Evolutionary conservation across 2,113 vertebrate genomes (phyloP).

Genomic region (Potamarius usumacintae): DNA sequence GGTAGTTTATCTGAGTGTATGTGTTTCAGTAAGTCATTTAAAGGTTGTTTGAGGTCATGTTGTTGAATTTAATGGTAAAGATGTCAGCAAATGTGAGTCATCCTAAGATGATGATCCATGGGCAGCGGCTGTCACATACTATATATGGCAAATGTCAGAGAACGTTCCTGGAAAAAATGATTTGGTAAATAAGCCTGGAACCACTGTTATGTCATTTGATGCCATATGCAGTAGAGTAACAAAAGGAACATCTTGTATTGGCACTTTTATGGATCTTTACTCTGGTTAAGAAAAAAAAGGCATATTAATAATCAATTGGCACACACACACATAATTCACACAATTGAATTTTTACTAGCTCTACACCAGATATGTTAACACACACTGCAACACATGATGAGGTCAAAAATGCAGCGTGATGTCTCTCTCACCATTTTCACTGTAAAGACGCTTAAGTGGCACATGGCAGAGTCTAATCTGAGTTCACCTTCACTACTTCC

Average conservation of each 20-base stretch:
- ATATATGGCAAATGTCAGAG: not conserved
- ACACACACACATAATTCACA: not conserved
- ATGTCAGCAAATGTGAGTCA: not conserved
- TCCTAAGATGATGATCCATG: not conserved
- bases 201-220: not conserved
- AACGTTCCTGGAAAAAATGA: not conserved
- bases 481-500: not conserved
- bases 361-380: not conserved
- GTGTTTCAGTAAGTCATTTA: not conserved
- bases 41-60: not conserved
- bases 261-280: not conserved
- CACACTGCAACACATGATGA: not conserved
- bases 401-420: not conserved
- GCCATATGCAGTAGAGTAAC: not conserved
- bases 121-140: not conserved
- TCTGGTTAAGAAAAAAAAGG: not conserved
- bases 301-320: not conserved
- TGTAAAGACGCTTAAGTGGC: constrained; percentile 20
- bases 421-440: not conserved
- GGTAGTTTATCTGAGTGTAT: not conserved
- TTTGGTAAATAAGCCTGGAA: not conserved
- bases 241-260: not conserved
- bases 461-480: not conserved
- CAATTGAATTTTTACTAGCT: not conserved
- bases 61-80: constrained; percentile 3